phyloP scores from a whole-genome alignment of 53 echinoderm and acorn worm species.

The Actinopyga echinites region DNA sequence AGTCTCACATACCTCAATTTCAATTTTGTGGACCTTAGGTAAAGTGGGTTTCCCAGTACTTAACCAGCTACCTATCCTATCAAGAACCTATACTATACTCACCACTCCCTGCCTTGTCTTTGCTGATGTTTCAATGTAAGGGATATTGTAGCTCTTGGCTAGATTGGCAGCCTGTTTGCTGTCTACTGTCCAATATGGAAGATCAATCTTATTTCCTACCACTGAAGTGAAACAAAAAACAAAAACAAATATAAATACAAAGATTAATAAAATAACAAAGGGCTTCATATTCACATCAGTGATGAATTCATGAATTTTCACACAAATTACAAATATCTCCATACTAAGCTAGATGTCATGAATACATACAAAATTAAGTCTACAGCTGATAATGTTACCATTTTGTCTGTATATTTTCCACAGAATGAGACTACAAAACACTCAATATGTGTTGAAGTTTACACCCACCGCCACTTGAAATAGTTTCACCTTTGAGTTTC shows the following conservation, averaged over 20 bases:
- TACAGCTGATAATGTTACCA: no score
- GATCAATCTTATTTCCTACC: constrained; percentile 98
- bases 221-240: constrained; percentile 52
- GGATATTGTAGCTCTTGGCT: constrained; percentile 93
- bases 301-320: background rate
- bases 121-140: constrained; percentile 98
- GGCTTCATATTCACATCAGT: background rate
- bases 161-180: constrained; percentile 66
- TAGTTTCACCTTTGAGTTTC: no score
- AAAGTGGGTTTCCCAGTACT: no score
- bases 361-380: no score
- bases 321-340: background rate
- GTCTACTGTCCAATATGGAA: constrained; percentile 85
- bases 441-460: no score
- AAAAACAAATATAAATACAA: no score
- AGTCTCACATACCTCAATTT: no score
- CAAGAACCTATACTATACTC: constrained; percentile 46
- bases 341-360: background rate
- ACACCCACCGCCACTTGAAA: no score
- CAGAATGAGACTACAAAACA: no score
- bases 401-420: background rate
- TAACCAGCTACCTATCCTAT: no score
- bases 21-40: no score
- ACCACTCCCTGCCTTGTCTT: constrained; percentile 99
- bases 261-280: no score